Evolutionary conservation across 2,888 invertebrate genomes (phyloP), one percentile per base, ranked within the genome.

Genomic region (Meandrusa payeni): DNA sequence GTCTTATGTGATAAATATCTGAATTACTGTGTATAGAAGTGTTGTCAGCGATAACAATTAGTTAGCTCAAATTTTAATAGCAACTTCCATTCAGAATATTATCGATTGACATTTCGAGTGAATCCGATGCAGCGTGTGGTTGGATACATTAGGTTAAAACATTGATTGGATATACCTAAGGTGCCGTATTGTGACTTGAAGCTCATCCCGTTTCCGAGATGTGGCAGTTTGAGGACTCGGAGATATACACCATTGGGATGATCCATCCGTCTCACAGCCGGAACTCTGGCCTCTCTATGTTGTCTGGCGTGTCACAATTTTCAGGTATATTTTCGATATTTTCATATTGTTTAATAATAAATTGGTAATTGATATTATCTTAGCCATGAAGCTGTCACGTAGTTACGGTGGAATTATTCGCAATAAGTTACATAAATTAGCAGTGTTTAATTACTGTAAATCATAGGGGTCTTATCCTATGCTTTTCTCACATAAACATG

Each of bases 201-300:
- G 40, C 29, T 19, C 41, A 29, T 40, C 28, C 41, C 46, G 46
- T 43, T 52, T 46, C 45, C 12, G 49, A 56, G 57, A 91, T 92
- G 91, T 93, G 93, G 92, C 90, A 91, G 68, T 90, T 90, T 52
- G 92, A 91, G 61, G 91, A 90, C 57, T 90, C 91, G 50, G 94
- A 94, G 89, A 95, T 95, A 76, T 95, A 92, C 78, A 94, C 95
- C 63, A 95, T 95, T 76, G 95, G 94, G 74, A 95, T 95, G 95
- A 93, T 81, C 54, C 91, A 91, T 61, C 91, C 91, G 26, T 90
- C 91, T 32, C 88, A 90, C 73, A 91, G 91, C 73, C 86, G 90
- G 70, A 93, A 94, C 64, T 94, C 94, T 66, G 94, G 94, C 88
- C 89, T 85, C 15, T 85, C 83, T n/a, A 70, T 82, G 63, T 61